Evolutionary conservation across 2,888 invertebrate species (phyloP).

Genomic region (Stramonita haemastoma): DNA sequence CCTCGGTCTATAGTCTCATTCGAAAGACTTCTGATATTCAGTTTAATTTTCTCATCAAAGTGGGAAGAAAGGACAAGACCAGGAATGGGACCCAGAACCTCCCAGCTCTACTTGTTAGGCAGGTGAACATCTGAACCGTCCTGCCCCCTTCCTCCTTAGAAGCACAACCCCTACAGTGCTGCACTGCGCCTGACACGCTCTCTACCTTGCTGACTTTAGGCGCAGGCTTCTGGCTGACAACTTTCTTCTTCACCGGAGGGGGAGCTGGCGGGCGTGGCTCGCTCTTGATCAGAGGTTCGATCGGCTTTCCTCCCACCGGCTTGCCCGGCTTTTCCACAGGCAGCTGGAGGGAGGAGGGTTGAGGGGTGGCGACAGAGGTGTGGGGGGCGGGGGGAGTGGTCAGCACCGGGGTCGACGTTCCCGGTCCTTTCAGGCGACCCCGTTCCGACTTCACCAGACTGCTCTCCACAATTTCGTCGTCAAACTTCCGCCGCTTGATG

Average conservation of each 20-base stretch:
- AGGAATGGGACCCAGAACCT: too few relatives aligned
- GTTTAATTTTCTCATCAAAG: too few relatives aligned
- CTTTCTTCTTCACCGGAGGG: conserved; percentile 77
- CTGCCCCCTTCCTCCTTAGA: too few relatives aligned
- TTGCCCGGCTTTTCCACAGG: conserved; percentile 53
- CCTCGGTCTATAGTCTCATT: too few relatives aligned
- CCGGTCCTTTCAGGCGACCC: conserved; percentile 49
- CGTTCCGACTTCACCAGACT: conserved; percentile 82
- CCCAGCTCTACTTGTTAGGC: too few relatives aligned
- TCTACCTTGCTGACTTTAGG: conserved; percentile 38
- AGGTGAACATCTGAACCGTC: too few relatives aligned
- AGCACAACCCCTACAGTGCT: too few relatives aligned
- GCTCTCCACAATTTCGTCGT: conserved; percentile 97
- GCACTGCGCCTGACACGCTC: too few relatives aligned
- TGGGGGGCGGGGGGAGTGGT: conserved; percentile 21
- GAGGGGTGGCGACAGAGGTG: neutral
- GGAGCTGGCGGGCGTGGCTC: conserved; percentile 50
- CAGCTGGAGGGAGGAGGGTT: conserved; percentile 40
- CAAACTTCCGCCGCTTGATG: conserved; percentile 96
- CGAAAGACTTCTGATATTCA: too few relatives aligned
- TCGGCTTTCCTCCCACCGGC: conserved; percentile 57
- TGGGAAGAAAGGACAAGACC: too few relatives aligned
- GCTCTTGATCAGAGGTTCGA: conserved; percentile 48
- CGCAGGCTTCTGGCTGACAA: conserved; percentile 30
- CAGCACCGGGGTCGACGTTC: conserved; percentile 38